Base-by-base conservation (phyloP, 2,113 vertebrate species). In the Regulus satrapa region DNA sequence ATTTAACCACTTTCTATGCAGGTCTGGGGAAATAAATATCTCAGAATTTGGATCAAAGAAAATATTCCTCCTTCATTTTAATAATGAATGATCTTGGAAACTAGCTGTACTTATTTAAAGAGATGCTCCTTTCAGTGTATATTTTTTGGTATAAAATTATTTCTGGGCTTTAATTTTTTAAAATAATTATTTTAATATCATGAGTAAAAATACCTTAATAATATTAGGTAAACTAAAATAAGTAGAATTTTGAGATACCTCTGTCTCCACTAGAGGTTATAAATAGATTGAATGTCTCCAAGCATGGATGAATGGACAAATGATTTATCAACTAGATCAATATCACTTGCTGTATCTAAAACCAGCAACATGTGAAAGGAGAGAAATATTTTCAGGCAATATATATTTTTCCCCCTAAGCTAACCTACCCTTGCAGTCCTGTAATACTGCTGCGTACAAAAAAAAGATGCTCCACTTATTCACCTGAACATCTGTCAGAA, bases 161-260 rank as follows among this genome's bases (percentile, higher is more conserved):
- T 62, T 34, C 8, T 5, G 9, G 5, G 4, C 2, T 6, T 14
- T 38, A n/a, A n/a, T 43, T n/a, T 62, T 55, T 36, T 8, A 18
- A 29, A n/a, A 32, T 19, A 34, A 11, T 31, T 26, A 0, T 43
- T 91, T 71, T 12, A 43, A n/a, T 32, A 74, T 34, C 1, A 0
- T 74, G 18, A 36, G 10, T 48, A 71, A 51, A 84, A 63, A 25
- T 18, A 4, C 15, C 3, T 46, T 62, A 20, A 29, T 48, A 86
- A 77, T 62, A 51, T 5, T 38, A 6, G 8, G 14, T 67, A 43
- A 85, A 78, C 21, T 25, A 55, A 63, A 85, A 34, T 24, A 64
- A 48, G 43, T 19, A 62, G 10, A 18, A 58, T 40, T 56, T 40
- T 69, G 25, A 77, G 56, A 49, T 5, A 14, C 5, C 12, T 72